Conservation (phyloP, 2,797 vertebrate species). For the Anguilla pacifica region DNA sequence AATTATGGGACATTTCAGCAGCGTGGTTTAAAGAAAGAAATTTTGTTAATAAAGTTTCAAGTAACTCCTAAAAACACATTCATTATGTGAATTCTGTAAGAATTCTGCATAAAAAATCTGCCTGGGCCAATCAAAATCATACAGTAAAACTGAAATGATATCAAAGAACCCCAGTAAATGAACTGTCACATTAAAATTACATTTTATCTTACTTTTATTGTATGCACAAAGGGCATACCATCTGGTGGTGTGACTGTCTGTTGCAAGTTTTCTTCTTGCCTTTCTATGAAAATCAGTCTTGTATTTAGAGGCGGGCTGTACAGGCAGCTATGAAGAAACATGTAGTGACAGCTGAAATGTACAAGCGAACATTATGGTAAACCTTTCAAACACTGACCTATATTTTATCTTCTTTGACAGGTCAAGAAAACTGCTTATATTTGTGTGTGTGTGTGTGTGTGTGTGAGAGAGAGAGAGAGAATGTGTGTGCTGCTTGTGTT, state of each 20-base stretch:
- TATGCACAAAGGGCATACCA: background rate
- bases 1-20: background rate
- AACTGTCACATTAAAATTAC: background rate
- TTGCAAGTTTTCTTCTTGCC: background rate
- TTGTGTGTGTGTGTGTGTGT: background rate
- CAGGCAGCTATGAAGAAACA: background rate
- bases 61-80: background rate
- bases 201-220: background rate
- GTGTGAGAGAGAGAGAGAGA: background rate
- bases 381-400: background rate
- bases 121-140: background rate
- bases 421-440: background rate
- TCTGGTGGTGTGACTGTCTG: background rate
- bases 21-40: background rate
- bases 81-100: background rate
- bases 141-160: background rate
- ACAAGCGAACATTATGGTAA: background rate
- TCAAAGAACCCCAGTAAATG: background rate
- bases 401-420: background rate
- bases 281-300: background rate
- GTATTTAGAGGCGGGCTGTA: background rate
- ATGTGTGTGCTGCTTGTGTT: background rate
- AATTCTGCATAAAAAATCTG: background rate
- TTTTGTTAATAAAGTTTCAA: background rate
- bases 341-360: background rate